Evolutionary conservation across 1,140 invertebrate species (phyloP).

Genomic region (Palaemon carinicauda): DNA sequence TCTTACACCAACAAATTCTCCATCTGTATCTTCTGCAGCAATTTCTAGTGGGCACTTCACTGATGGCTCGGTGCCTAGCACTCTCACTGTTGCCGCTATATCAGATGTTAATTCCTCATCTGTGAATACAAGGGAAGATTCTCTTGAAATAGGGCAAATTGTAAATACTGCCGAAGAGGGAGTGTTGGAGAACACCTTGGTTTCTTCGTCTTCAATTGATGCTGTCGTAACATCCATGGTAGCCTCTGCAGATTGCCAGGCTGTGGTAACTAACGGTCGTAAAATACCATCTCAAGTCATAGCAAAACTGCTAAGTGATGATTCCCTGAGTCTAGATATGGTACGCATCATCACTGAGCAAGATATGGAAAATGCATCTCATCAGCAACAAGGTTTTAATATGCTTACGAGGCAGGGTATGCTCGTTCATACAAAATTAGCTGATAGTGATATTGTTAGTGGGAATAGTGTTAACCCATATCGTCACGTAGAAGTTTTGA

Average conservation of each 20-base stretch:
- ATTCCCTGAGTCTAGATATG: constrained; percentile 27
- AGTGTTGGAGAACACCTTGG: constrained; percentile 23
- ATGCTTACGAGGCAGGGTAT: constrained; percentile 21
- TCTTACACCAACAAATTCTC: not conserved
- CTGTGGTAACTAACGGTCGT: not conserved
- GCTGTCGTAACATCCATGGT: constrained; percentile 41
- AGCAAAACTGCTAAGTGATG: constrained; percentile 24
- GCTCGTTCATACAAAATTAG: constrained; percentile 31
- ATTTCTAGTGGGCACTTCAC: too few species aligned
- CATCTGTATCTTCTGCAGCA: not conserved
- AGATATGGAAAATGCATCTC: not conserved
- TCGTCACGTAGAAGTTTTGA: not conserved
- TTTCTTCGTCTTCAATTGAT: constrained; percentile 32
- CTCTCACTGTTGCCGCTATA: not conserved
- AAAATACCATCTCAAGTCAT: constrained; percentile 36
- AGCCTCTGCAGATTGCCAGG: constrained; percentile 27
- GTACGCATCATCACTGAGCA: constrained; percentile 37
- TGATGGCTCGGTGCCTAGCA: not conserved
- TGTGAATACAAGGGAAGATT: too few species aligned
- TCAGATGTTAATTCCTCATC: not conserved
- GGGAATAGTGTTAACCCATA: not conserved
- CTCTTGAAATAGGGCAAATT: constrained; percentile 19
- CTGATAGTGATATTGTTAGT: constrained; percentile 21
- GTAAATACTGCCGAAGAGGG: constrained; percentile 20
- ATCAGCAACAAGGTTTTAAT: constrained; percentile 20